Conservation (phyloP, 2,113 vertebrate species). For the Butorides virescens region DNA sequence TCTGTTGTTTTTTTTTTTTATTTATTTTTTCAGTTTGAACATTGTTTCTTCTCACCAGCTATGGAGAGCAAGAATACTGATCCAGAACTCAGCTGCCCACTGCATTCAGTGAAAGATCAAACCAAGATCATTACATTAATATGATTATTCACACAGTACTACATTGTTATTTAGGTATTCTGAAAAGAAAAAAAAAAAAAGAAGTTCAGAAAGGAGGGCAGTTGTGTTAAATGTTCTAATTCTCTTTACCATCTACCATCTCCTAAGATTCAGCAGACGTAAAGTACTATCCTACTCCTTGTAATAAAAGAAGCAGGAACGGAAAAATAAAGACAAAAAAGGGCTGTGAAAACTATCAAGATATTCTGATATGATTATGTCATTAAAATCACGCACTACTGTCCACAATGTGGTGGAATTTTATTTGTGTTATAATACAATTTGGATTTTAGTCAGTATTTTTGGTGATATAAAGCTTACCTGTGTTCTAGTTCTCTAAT, state of each 20-base stretch:
- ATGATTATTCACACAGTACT: not conserved
- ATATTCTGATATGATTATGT: not conserved
- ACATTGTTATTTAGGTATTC: not conserved
- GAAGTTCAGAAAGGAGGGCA: not conserved
- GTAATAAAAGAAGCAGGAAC: not conserved
- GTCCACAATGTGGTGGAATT: not conserved
- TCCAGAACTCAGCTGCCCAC: not conserved
- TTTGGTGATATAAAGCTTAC: not conserved
- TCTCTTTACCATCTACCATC: not conserved
- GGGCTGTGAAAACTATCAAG: not conserved
- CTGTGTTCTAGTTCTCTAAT: not conserved
- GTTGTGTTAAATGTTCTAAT: not conserved
- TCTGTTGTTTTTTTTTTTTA: not conserved
- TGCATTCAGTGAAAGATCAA: not conserved
- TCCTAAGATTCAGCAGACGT: not conserved
- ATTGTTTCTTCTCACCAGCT: not conserved
- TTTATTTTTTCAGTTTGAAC: not conserved
- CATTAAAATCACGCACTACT: not conserved
- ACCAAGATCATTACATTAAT: not conserved
- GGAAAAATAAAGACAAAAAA: not conserved
- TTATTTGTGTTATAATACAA: not conserved
- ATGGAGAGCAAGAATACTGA: not conserved
- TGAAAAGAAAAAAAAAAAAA: not conserved
- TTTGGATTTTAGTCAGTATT: not conserved
- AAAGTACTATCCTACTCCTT: not conserved